Evolutionary conservation across 2,113 vertebrate species (phyloP), one percentile per base, ranked within the genome.

Genomic region (Craseonycteris thonglongyai): DNA sequence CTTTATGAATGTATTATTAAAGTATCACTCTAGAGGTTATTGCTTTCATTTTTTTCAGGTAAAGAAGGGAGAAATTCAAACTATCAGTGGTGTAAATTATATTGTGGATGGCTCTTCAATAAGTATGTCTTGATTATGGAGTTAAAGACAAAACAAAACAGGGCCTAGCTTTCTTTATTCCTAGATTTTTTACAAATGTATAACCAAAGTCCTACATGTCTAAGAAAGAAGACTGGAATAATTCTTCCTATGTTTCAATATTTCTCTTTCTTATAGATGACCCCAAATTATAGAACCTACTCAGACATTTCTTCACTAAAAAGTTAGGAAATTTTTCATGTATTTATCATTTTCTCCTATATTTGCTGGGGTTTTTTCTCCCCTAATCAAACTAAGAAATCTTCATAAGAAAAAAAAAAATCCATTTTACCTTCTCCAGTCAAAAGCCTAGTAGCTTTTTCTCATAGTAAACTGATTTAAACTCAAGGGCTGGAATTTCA

Each of bases 301-400:
- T 59, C 54, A 68, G 42, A 47, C 54, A 45, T 49, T 69, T 75
- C 59, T 33, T 69, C n/a, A 61, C 15, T 49, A 74, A 88, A 88
- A 19, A 68, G 11, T 30, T 72, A 42, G 56, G 28, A 28, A 79
- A 33, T 28, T 61, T 65, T 33, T 89, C 40, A 65, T 33, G 12
- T 35, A 61, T 74, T 90, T 86, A 35, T 38, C 45, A 16, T 63
- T 33, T 19, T 65, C 22, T 69, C 11, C 40, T 49, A 7, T 74
- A 12, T 96, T 86, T 76, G 28, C 5, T 47, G n/a, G n/a, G n/a
- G n/a, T 30, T 72, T 51, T 74, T 16, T n/a, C 4, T 24, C 15
- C 22, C 30, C 15, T 78, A 22, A 71, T 91, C 30, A 93, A 96
- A 93, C 21, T 42, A 95, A 83, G 30, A 89, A 90, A 54, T 92